phyloP scores from a whole-genome alignment of 2,888 invertebrate genomes.

The Drosophila phalerata region DNA sequence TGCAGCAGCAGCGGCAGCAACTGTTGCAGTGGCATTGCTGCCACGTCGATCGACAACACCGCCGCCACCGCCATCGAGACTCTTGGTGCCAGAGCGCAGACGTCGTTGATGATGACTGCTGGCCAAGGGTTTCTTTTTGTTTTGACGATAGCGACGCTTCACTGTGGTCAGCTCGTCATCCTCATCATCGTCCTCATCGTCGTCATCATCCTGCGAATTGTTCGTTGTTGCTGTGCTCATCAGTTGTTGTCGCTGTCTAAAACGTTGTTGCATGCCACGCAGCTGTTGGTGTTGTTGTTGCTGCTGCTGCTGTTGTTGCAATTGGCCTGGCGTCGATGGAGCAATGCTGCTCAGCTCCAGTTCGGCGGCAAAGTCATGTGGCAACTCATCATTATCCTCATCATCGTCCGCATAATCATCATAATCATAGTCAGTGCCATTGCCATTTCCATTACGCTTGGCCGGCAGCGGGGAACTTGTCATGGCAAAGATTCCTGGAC shows the following conservation, averaged over 20 bases:
- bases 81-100: slow-evolving; percentile 77
- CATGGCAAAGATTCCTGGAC: slow-evolving; percentile 90
- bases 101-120: slow-evolving; percentile 81
- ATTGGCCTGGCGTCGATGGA: slow-evolving; percentile 39
- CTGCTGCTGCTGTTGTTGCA: slow-evolving; percentile 48
- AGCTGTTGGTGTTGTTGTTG: slow-evolving; percentile 41
- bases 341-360: slow-evolving; percentile 75
- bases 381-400: slow-evolving; percentile 71
- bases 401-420: slow-evolving; percentile 74
- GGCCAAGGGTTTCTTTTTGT: slow-evolving; percentile 74
- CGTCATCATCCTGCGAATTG: slow-evolving; percentile 65
- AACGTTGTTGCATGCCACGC: slow-evolving; percentile 58
- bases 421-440: slow-evolving; percentile 77
- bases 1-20: slow-evolving; percentile 23
- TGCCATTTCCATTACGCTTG: slow-evolving; percentile 69
- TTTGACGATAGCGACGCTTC: slow-evolving; percentile 83
- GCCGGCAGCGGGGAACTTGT: slow-evolving; percentile 88
- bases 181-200: slow-evolving; percentile 74
- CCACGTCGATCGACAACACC: slow-evolving; percentile 58
- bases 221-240: slow-evolving; percentile 24
- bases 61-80: slow-evolving; percentile 72
- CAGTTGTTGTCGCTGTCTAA: slow-evolving; percentile 53
- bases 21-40: slow-evolving; percentile 35
- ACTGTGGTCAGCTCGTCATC: slow-evolving; percentile 77
- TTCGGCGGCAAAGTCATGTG: slow-evolving; percentile 71